Evolutionary conservation across 2,888 invertebrate species (phyloP).

Genomic region (Diadegma fenestrale): DNA sequence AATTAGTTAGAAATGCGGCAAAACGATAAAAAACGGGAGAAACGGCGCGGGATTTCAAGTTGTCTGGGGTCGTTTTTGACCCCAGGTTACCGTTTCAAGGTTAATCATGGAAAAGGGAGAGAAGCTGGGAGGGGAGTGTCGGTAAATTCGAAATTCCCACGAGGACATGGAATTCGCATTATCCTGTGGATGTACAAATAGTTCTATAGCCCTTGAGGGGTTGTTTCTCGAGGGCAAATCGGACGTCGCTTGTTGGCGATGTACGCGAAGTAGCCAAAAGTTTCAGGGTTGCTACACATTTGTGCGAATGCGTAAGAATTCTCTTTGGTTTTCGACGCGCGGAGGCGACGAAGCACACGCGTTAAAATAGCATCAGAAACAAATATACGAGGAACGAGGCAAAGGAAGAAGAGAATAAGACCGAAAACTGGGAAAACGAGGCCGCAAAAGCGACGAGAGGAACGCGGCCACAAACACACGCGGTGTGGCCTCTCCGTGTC

Average conservation of each 20-base stretch:
- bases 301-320: slow-evolving; percentile 66
- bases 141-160: slow-evolving; percentile 78
- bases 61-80: no score
- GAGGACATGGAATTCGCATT: slow-evolving; percentile 83
- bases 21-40: no score
- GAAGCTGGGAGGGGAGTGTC: slow-evolving; percentile 46
- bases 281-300: slow-evolving; percentile 35
- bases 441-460: slow-evolving; percentile 80
- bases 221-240: slow-evolving; percentile 63
- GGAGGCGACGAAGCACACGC: slow-evolving; percentile 33
- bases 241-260: slow-evolving; percentile 33
- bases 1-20: no score
- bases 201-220: slow-evolving; percentile 42
- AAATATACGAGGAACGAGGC: slow-evolving; percentile 57
- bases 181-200: slow-evolving; percentile 66
- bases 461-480: slow-evolving; percentile 83
- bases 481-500: slow-evolving; percentile 70
- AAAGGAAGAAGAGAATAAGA: slow-evolving; percentile 62
- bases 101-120: slow-evolving; percentile 80
- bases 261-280: slow-evolving; percentile 28
- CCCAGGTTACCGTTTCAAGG: no score
- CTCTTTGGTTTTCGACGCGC: slow-evolving; percentile 47
- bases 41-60: no score
- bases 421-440: slow-evolving; percentile 77
- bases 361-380: slow-evolving; percentile 53